A percentile compares a stretch with the other conserved stretches of the same genome.
These are phyloP conservation scores for Dromiciops gliroides DNA, from an alignment of 2,113 vertebrate species.

Conservation along the genomic window DNA sequence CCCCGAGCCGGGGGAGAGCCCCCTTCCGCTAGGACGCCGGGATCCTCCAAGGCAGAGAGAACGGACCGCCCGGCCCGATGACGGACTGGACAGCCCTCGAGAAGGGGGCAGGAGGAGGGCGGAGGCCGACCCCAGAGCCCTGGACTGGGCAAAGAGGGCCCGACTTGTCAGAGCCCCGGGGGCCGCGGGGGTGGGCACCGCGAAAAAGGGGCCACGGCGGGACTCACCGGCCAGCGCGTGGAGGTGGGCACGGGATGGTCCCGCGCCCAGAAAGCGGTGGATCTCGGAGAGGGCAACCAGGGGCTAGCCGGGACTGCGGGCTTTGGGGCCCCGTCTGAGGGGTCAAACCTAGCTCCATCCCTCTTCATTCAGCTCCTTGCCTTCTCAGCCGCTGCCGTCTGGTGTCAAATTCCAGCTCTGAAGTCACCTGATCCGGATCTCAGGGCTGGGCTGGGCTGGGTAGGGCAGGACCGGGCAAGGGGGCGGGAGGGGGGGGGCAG, in stretches of 20 bases:
- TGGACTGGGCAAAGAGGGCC: too few relatives aligned
- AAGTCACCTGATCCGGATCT: constrained; percentile 71
- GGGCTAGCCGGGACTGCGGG: constrained; percentile 65
- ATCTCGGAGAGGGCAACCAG: constrained; percentile 66
- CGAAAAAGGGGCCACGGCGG: background rate
- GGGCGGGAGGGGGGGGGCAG: constrained; percentile 75
- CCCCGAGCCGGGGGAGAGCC: constrained; percentile 5
- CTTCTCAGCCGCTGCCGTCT: constrained; percentile 68
- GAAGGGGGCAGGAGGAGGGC: constrained; percentile 42
- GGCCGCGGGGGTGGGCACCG: background rate
- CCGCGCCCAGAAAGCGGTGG: constrained; percentile 48
- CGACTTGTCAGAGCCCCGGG: background rate
- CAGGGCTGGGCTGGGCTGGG: background rate
- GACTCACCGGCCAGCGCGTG: background rate
- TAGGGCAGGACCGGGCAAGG: background rate
- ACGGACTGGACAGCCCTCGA: background rate
- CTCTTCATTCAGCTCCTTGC: constrained; percentile 76
- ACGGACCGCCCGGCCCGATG: background rate
- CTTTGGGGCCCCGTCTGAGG: constrained; percentile 76
- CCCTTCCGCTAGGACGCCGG: background rate
- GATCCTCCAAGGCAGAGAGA: background rate
- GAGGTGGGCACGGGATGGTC: constrained; percentile 48
- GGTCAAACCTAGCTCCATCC: constrained; percentile 82
- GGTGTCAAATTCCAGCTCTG: constrained; percentile 82
- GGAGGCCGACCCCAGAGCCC: constrained; percentile 28